Percentiles rank a stretch among this genome's conserved stretches.
Conservation (phyloP, 2,797 vertebrate species). For the Podarcis siculus region DNA sequence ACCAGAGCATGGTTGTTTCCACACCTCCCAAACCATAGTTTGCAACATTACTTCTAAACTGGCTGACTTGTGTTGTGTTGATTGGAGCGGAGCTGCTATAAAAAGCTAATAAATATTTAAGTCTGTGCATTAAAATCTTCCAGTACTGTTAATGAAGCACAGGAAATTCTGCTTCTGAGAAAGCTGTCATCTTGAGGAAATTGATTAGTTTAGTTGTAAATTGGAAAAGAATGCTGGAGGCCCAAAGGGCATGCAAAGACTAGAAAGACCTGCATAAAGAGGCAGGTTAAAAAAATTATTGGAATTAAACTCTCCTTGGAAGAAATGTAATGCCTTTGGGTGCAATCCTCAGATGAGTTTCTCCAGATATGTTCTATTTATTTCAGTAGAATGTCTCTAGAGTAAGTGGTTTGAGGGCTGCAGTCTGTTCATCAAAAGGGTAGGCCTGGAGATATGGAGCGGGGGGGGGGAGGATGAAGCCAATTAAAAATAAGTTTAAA, state of each 20-base stretch:
- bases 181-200: constrained; percentile 55
- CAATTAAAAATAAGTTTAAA: constrained; percentile 36
- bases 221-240: constrained; percentile 49
- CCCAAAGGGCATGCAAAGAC: constrained; percentile 40
- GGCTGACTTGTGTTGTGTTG: constrained; percentile 32
- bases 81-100: constrained; percentile 26
- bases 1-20: neutral
- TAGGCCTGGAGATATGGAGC: constrained; percentile 23
- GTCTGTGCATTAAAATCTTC: constrained; percentile 34
- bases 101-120: constrained; percentile 35
- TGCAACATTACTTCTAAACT: neutral
- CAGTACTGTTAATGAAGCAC: neutral
- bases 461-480: constrained; percentile 19
- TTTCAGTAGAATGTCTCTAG: constrained; percentile 17
- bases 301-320: constrained; percentile 60
- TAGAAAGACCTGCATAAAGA: constrained; percentile 47
- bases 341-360: neutral
- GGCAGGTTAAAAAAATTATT: constrained; percentile 46
- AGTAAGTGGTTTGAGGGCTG: neutral
- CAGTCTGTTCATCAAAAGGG: constrained; percentile 6
- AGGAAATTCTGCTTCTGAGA: constrained; percentile 31
- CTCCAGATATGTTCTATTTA: constrained; percentile 4
- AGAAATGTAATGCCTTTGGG: constrained; percentile 61
- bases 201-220: constrained; percentile 56
- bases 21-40: neutral